Conservation (phyloP, 2,113 vertebrate species). For the Colinus virginianus region DNA sequence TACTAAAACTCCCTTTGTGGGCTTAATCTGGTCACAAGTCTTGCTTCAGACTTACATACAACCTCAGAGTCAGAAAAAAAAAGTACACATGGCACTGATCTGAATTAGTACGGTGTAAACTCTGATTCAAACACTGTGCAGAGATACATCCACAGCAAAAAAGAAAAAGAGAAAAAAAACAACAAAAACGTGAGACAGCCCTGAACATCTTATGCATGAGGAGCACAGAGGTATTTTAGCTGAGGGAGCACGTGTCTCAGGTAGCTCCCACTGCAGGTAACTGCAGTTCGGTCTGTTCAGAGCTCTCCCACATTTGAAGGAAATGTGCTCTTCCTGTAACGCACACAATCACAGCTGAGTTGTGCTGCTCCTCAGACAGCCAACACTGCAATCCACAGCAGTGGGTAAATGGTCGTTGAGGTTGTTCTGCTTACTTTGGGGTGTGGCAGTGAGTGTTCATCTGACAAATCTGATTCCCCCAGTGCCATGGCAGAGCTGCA, state of each 20-base stretch:
- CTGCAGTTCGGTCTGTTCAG: background rate
- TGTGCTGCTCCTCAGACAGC: background rate
- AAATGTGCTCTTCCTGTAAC: background rate
- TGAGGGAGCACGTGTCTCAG: background rate
- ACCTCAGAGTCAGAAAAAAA: background rate
- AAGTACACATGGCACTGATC: background rate
- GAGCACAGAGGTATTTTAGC: background rate
- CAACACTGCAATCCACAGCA: background rate
- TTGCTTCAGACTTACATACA: background rate
- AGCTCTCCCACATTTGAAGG: background rate
- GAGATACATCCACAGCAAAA: background rate
- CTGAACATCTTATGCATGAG: background rate
- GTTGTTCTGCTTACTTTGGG: background rate
- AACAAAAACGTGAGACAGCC: background rate
- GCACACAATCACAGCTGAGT: background rate
- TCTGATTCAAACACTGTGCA: background rate
- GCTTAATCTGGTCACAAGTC: background rate
- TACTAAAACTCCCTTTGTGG: background rate
- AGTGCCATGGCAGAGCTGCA: background rate
- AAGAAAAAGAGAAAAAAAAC: background rate
- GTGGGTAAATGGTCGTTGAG: accelerated
- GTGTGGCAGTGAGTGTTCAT: background rate
- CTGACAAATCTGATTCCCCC: background rate
- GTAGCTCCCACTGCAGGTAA: background rate
- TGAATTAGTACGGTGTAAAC: background rate